A percentile compares a stretch with the other conserved stretches of the same genome.
Conservation (phyloP, 1,140 invertebrate genomes). For the Nomia melanderi region DNA sequence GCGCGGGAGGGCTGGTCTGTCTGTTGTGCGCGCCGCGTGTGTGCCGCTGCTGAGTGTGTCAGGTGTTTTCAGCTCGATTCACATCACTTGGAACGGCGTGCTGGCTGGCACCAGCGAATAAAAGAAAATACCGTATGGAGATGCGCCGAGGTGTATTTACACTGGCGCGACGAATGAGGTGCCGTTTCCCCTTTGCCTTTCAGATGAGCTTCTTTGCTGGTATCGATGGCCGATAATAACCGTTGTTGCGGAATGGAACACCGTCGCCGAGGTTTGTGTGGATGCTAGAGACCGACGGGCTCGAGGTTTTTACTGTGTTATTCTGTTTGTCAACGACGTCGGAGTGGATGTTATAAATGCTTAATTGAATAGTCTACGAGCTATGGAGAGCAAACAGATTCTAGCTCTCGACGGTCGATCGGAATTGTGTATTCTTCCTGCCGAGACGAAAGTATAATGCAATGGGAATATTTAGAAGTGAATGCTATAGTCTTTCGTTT, state of each 20-base stretch:
- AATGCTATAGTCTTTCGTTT: no score
- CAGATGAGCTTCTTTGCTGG: not conserved
- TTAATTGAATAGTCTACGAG: no score
- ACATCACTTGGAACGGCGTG: conserved; percentile 52
- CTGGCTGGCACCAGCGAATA: conserved; percentile 48
- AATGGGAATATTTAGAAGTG: no score
- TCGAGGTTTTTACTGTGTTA: not conserved
- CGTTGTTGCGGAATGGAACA: not conserved
- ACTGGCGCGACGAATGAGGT: not conserved
- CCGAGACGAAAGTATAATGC: no score
- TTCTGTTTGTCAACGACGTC: not conserved
- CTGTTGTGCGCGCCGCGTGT: conserved; percentile 20
- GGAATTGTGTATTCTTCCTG: no score
- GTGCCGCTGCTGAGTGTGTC: conserved; percentile 54
- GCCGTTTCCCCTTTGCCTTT: conserved; percentile 24
- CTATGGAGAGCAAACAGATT: no score
- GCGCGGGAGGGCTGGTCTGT: not conserved
- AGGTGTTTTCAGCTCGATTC: conserved; percentile 68
- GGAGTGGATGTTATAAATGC: no score
- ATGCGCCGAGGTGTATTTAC: not conserved
- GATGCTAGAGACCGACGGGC: not conserved
- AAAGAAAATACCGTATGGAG: conserved; percentile 57
- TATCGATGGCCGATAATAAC: not conserved
- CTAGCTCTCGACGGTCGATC: no score
- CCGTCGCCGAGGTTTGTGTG: not conserved